Evolutionary conservation across 2,113 vertebrate genomes (phyloP).

Genomic region (Paratilapia polleni): DNA sequence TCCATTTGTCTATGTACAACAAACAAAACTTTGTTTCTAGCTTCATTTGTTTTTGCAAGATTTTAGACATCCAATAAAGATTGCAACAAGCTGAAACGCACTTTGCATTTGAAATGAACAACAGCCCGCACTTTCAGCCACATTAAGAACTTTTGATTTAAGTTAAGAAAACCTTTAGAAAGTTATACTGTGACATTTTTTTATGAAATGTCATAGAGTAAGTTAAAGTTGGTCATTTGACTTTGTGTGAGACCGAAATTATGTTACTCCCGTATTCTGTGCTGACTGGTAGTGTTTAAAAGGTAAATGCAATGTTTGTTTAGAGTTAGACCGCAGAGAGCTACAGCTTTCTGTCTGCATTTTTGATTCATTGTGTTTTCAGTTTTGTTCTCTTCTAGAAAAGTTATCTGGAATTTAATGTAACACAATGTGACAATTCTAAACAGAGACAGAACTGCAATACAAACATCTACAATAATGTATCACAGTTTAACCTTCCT

Average conservation of each 20-base stretch:
- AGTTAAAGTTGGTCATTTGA: neutral
- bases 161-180: neutral
- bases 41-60: neutral
- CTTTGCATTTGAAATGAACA: no score
- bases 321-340: neutral
- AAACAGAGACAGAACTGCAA: neutral
- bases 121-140: no score
- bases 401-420: neutral
- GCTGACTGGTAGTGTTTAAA: neutral
- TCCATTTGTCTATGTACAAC: neutral
- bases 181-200: rapidly evolving
- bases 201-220: neutral
- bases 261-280: neutral
- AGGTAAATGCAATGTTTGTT: neutral
- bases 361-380: neutral
- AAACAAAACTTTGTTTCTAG: neutral
- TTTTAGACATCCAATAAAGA: neutral
- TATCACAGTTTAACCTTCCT: neutral
- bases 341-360: neutral
- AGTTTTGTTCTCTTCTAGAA: neutral
- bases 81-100: no score
- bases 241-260: rapidly evolving
- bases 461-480: neutral
- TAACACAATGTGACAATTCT: neutral
- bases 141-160: neutral